Evolutionary conservation across 2,888 invertebrate genomes (phyloP).

Genomic region (Omphaloscelis lunosa): DNA sequence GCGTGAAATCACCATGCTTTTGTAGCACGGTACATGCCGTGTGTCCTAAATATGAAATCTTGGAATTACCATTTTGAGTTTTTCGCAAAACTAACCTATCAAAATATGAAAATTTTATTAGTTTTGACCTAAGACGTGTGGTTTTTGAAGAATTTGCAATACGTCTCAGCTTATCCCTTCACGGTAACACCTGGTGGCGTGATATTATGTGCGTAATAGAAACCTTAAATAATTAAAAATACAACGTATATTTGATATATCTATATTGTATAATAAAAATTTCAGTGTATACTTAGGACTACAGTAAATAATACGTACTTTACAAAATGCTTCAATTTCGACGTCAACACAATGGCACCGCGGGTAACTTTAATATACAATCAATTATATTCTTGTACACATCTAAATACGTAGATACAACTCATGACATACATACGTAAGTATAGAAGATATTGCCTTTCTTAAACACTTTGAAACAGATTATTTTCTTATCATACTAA

Average conservation of each 20-base stretch:
- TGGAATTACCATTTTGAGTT: no score
- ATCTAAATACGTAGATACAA: slow-evolving; percentile 20
- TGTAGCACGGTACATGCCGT: no score
- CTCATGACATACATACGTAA: neutral
- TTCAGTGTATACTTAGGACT: slow-evolving; percentile 60
- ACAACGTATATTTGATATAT: slow-evolving; percentile 28
- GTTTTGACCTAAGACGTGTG: neutral
- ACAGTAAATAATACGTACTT: slow-evolving; percentile 77
- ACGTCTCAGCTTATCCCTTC: no score
- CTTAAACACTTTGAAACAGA: neutral
- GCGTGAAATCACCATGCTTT: no score
- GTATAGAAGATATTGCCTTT: neutral
- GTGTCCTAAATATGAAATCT: no score
- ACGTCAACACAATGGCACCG: slow-evolving; percentile 74
- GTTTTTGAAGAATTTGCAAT: neutral
- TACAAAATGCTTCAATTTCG: slow-evolving; percentile 70
- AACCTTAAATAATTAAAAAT: neutral
- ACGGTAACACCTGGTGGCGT: no score
- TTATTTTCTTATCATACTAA: no score
- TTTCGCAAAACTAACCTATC: no score
- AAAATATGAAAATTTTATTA: neutral
- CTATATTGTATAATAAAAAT: slow-evolving; percentile 64
- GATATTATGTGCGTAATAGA: neutral
- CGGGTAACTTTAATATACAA: slow-evolving; percentile 68
- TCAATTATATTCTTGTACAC: slow-evolving; percentile 36